Base-by-base conservation (phyloP, 2,113 vertebrate genomes). In the Pleuronectes platessa region DNA sequence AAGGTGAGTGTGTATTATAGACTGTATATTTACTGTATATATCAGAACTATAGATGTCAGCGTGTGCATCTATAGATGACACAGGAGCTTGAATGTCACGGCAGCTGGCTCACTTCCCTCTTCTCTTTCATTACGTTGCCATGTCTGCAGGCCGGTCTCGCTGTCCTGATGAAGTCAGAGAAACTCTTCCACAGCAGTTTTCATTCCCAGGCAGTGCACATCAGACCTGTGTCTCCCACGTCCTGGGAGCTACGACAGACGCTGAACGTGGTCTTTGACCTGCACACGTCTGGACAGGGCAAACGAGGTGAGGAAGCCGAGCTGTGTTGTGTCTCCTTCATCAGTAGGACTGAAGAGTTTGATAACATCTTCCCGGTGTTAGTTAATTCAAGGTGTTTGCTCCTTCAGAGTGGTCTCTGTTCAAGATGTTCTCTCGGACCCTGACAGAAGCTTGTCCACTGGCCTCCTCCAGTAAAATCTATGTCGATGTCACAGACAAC, bases 131-230 rank as follows among this genome's bases (percentile, higher is more conserved):
- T 49, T 15, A 13, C 59, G 56, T 58, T 27, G 3, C 1, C 18
- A 11, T 55, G 40, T 54, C 73, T 60, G 9, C 70, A 99, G 98
- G 96, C 98, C 2, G 97, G 98, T 26, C 95, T 99, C 0, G 95
- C 98, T 4, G 96, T 98, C 82, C 92, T 99, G 86, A 83, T 99
- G 79, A 98, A 98, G 89, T 98, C 97, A 0, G 97, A 99, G 84
- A 97, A 97, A 85, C 90, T 99, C 80, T 99, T 99, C 93, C 95
- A 99, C 93, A 99, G 96, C 84, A 99, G 96, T 86, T 99, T 98
- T 89, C 96, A 97, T 90, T 99, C 98, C 0, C 96, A 98, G 92
- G 95, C 96, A 1, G 96, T 99, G 69, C 98, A 99, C 59, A 96
- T 99, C 86, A 95, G 97, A 47, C 97, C 97, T 0, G 58, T 98